Conservation (phyloP, 2,797 vertebrate species). For the Lacerta bilineata region DNA sequence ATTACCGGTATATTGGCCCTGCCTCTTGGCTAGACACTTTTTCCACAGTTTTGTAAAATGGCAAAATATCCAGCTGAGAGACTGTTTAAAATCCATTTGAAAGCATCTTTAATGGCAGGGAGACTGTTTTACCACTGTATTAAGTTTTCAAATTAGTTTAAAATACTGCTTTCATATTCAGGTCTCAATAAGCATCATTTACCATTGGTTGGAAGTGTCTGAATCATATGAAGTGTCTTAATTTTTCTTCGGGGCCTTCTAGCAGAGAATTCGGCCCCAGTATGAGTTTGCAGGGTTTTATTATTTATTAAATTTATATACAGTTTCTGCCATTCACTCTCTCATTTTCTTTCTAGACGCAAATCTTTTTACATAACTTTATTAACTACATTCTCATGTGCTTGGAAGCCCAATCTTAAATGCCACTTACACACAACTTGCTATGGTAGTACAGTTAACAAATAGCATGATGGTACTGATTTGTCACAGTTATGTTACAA, state of each 20-base stretch:
- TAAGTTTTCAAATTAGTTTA: conserved; percentile 13
- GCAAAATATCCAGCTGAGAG: conserved; percentile 2
- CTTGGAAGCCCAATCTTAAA: not conserved
- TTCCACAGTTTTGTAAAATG: not conserved
- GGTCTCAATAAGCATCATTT: conserved; percentile 7
- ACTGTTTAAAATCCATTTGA: conserved; percentile 8
- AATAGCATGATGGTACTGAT: not conserved
- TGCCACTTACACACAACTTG: not conserved
- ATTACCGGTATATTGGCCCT: not conserved
- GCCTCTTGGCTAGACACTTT: not conserved
- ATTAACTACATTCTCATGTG: not conserved
- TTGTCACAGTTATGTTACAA: not conserved
- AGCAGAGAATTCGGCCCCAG: not conserved
- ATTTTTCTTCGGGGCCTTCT: not conserved
- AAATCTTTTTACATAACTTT: not conserved
- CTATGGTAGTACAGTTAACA: not conserved
- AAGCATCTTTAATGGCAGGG: conserved; percentile 7
- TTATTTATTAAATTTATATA: conserved; percentile 10
- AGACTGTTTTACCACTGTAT: not conserved
- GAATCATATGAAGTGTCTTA: not conserved
- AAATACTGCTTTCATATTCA: not conserved
- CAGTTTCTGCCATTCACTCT: conserved; percentile 24
- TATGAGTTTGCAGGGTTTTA: not conserved
- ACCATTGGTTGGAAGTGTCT: not conserved
- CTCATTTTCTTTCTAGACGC: not conserved